A percentile compares a stretch with the other conserved stretches of the same genome.
Evolutionary conservation across 2,797 vertebrate genomes (phyloP).

Genomic region (Scleropages formosus): DNA sequence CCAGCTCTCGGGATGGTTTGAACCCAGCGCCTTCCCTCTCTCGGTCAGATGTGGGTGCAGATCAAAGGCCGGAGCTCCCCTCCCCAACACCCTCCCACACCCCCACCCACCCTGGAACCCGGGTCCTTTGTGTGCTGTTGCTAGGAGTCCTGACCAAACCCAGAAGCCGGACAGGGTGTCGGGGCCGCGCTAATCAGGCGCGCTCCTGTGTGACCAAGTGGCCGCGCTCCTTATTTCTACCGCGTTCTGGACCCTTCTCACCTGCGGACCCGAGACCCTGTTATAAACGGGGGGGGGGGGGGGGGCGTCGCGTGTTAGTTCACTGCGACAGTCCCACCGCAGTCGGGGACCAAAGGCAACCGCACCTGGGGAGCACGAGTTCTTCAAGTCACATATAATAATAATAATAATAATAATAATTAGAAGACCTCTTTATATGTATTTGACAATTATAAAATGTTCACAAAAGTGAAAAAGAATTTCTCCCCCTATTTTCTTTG

Average conservation of each 20-base stretch:
- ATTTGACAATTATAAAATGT: too few relatives aligned
- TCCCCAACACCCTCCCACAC: conserved; percentile 58
- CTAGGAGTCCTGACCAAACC: conserved; percentile 71
- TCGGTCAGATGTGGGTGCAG: conserved; percentile 66
- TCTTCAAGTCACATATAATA: too few relatives aligned
- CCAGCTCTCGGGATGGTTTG: conserved; percentile 34
- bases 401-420: too few relatives aligned
- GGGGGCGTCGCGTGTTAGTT: too few relatives aligned
- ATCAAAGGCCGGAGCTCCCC: conserved; percentile 75
- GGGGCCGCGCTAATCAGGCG: conserved; percentile 74
- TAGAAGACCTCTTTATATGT: too few relatives aligned
- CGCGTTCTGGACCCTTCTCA: conserved; percentile 34
- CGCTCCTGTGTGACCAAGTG: conserved; percentile 69
- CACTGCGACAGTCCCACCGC: too few relatives aligned
- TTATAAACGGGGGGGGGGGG: conserved; percentile 18
- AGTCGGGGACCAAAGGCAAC: too few relatives aligned
- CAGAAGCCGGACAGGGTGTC: conserved; percentile 60
- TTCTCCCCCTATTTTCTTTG: too few relatives aligned
- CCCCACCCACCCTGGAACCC: conserved; percentile 67
- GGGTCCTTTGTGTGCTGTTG: conserved; percentile 78
- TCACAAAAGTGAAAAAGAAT: too few relatives aligned
- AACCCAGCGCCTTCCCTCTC: conserved; percentile 58
- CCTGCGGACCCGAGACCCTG: conserved; percentile 38
- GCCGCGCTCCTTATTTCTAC: conserved; percentile 59
- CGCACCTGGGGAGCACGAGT: too few relatives aligned